Conservation (phyloP, 2,888 invertebrate genomes). For the Caenorhabditis japonica region DNA sequence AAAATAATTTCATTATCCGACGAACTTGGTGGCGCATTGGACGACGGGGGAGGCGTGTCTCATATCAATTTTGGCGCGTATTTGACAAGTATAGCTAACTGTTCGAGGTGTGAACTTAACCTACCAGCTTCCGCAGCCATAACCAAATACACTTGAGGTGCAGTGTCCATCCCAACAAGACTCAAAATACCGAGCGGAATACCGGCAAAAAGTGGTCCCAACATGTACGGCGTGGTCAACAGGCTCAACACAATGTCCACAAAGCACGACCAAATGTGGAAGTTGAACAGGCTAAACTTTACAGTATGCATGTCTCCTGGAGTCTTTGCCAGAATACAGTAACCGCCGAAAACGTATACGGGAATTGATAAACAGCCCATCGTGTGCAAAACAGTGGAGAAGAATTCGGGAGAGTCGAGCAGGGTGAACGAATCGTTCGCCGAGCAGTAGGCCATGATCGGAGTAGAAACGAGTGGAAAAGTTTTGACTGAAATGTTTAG, state of each 20-base stretch:
- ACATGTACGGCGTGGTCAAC: background rate
- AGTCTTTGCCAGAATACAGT: constrained; percentile 19
- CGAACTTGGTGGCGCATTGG: too few species aligned
- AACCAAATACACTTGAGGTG: background rate
- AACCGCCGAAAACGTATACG: constrained; percentile 5
- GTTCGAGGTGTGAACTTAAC: too few species aligned
- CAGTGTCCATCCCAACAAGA: background rate
- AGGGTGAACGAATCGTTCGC: background rate
- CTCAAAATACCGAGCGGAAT: constrained; percentile 4
- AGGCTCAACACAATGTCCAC: constrained; percentile 7
- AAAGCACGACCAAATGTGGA: background rate
- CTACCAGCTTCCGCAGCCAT: background rate
- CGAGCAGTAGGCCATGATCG: constrained; percentile 4
- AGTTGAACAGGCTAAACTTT: background rate
- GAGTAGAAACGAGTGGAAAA: too few species aligned
- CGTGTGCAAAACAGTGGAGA: constrained; percentile 1
- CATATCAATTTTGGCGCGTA: too few species aligned
- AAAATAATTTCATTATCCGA: too few species aligned
- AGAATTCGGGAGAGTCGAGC: constrained; percentile 12
- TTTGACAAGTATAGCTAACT: too few species aligned
- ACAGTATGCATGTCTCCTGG: constrained; percentile 2
- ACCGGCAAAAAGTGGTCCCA: constrained; percentile 6
- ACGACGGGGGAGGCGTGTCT: too few species aligned
- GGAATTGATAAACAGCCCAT: constrained; percentile 2
- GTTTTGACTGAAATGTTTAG: too few species aligned